These are phyloP conservation scores for Bedellia somnulentella DNA, from an alignment of 2,888 invertebrate genomes.

Conservation along the genomic window DNA sequence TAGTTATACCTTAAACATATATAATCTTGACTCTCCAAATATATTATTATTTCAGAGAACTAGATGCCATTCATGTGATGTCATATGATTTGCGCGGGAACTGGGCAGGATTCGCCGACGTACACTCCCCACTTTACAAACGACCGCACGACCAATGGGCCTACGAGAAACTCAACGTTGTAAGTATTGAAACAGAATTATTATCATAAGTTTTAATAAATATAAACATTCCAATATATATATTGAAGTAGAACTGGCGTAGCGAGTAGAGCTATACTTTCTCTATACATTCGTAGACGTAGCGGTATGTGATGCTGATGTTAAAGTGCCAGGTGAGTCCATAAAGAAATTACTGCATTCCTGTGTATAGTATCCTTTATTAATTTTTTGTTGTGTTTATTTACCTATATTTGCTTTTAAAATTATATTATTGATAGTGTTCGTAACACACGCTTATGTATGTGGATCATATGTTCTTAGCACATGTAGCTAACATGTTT, in stretches of 20 bases:
- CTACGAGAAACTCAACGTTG: constrained; percentile 87
- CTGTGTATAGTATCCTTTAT: constrained; percentile 9
- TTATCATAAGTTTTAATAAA: too few species aligned
- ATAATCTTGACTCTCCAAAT: background rate
- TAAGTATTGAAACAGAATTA: too few species aligned
- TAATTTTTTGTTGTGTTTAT: constrained; percentile 2
- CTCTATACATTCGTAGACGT: background rate
- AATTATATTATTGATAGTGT: constrained; percentile 7
- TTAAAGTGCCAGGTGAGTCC: background rate
- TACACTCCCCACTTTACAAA: constrained; percentile 84
- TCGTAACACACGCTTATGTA: constrained; percentile 6
- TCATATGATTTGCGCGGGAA: constrained; percentile 84
- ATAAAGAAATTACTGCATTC: constrained; percentile 4
- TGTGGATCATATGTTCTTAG: constrained; percentile 6
- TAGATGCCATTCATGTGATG: constrained; percentile 86
- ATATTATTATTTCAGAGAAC: constrained; percentile 43
- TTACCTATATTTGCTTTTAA: constrained; percentile 6
- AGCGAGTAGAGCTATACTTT: too few species aligned
- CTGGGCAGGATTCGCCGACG: constrained; percentile 90
- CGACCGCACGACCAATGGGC: constrained; percentile 87
- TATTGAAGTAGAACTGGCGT: too few species aligned
- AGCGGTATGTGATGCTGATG: constrained; percentile 2
- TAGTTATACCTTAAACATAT: too few species aligned
- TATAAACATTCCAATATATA: too few species aligned
- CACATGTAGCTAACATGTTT: too few species aligned